Percentiles rank a stretch among this genome's conserved stretches.
Evolutionary conservation across 1,140 invertebrate species (phyloP).

Genomic region (Euura lappo): DNA sequence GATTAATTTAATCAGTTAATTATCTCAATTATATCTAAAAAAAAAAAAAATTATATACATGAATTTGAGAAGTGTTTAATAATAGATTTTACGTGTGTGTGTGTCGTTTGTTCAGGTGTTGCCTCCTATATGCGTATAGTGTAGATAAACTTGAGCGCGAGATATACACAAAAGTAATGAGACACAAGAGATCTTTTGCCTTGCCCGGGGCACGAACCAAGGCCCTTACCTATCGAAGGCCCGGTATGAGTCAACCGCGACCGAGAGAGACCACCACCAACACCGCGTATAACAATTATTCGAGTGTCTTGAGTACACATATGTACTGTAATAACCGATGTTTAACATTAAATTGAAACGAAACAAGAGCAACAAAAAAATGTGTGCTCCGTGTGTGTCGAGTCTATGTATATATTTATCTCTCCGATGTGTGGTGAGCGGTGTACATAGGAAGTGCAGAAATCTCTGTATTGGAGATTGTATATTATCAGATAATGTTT

Average conservation of each 20-base stretch:
- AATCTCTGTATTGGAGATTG: slow-evolving; percentile 11
- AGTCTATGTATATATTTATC: background rate
- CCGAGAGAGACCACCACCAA: too few relatives aligned
- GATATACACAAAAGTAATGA: slow-evolving; percentile 1
- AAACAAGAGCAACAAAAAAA: too few relatives aligned
- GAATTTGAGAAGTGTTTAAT: background rate
- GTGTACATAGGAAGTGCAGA: slow-evolving; percentile 45
- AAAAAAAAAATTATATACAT: background rate
- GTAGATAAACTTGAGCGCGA: background rate
- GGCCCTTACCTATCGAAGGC: slow-evolving; percentile 50
- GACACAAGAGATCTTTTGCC: slow-evolving; percentile 42
- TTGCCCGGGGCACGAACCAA: slow-evolving; percentile 55
- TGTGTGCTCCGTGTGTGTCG: too few relatives aligned
- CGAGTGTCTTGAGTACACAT: too few relatives aligned
- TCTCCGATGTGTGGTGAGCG: background rate
- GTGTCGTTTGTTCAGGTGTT: background rate
- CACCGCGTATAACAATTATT: too few relatives aligned
- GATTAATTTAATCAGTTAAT: too few relatives aligned
- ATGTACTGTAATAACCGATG: too few relatives aligned
- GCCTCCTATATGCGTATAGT: background rate
- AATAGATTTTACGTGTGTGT: background rate
- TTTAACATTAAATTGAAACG: too few relatives aligned
- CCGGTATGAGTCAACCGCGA: slow-evolving; percentile 47
- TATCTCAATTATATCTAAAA: too few relatives aligned
- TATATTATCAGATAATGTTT: background rate